Percentiles rank a stretch among this genome's conserved stretches.
phyloP scores from a whole-genome alignment of 2,113 vertebrate species.

The Symphodus melops region DNA sequence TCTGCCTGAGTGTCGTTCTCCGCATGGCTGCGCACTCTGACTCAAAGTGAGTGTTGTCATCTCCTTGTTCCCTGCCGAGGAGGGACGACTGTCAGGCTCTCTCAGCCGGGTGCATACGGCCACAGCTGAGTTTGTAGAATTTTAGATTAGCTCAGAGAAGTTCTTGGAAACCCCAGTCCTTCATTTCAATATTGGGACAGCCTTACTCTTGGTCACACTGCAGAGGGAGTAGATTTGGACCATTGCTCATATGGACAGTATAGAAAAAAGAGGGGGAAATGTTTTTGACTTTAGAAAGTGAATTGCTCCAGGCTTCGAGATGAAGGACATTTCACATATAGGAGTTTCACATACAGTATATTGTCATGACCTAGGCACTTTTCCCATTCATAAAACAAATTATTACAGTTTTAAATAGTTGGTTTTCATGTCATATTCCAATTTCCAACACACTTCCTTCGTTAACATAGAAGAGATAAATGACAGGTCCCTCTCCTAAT shows the following conservation, averaged over 20 bases:
- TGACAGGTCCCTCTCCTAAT: neutral
- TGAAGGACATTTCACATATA: neutral
- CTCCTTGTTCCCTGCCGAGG: conserved; percentile 46
- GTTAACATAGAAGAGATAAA: neutral
- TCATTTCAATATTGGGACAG: conserved; percentile 31
- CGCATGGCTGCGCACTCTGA: conserved; percentile 57
- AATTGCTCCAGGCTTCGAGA: neutral
- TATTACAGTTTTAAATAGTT: neutral
- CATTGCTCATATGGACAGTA: conserved; percentile 2
- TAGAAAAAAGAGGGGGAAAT: neutral
- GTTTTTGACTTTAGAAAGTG: conserved; percentile 3
- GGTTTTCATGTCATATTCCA: too few relatives aligned
- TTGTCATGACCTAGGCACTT: neutral
- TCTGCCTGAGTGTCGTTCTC: conserved; percentile 47
- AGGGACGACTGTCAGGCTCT: conserved; percentile 26
- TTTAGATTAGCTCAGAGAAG: conserved; percentile 46
- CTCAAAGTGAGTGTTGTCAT: conserved; percentile 60
- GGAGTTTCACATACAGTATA: conserved; percentile 10
- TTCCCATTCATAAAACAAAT: neutral
- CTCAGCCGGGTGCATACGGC: conserved; percentile 31
- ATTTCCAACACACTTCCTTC: too few relatives aligned
- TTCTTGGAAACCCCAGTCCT: conserved; percentile 32
- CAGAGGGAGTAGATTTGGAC: conserved; percentile 2
- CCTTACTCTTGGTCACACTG: conserved; percentile 24
- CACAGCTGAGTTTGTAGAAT: conserved; percentile 55